A percentile compares a stretch with the other conserved stretches of the same genome.
These are phyloP conservation scores for Lissocephala sabroskyi DNA, from an alignment of 2,888 invertebrate genomes.

Conservation along the genomic window DNA sequence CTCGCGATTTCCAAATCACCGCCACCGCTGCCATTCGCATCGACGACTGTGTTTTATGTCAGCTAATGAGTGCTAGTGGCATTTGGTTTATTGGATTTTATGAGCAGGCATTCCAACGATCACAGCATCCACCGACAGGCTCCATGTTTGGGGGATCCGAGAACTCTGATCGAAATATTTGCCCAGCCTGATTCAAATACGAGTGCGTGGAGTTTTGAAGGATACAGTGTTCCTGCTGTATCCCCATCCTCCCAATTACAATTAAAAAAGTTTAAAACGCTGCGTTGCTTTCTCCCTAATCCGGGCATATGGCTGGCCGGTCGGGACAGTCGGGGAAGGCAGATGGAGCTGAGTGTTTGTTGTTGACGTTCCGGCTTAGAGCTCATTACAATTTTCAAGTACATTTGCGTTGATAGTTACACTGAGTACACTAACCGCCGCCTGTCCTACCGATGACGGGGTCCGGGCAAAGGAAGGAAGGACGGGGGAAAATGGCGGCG, in stretches of 20 bases:
- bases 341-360: conserved; percentile 40
- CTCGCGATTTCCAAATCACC: not conserved
- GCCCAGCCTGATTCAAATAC: no score
- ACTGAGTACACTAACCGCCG: conserved; percentile 35
- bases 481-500: not conserved
- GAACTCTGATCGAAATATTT: no score
- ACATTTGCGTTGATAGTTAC: conserved; percentile 66
- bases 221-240: no score
- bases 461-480: conserved; percentile 5
- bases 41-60: conserved; percentile 52
- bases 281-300: conserved; percentile 35
- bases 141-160: no score
- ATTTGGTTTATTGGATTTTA: conserved; percentile 33
- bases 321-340: conserved; percentile 16
- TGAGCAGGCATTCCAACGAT: no score
- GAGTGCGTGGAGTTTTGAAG: no score
- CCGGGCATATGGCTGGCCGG: conserved; percentile 57
- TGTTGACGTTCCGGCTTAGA: conserved; percentile 62
- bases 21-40: conserved; percentile 2
- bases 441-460: no score
- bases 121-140: no score
- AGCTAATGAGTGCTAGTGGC: conserved; percentile 47
- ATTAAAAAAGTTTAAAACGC: conserved; percentile 7
- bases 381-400: conserved; percentile 65
- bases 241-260: no score